Conservation (phyloP, 1,140 invertebrate genomes). For the Cotesia glomerata region DNA sequence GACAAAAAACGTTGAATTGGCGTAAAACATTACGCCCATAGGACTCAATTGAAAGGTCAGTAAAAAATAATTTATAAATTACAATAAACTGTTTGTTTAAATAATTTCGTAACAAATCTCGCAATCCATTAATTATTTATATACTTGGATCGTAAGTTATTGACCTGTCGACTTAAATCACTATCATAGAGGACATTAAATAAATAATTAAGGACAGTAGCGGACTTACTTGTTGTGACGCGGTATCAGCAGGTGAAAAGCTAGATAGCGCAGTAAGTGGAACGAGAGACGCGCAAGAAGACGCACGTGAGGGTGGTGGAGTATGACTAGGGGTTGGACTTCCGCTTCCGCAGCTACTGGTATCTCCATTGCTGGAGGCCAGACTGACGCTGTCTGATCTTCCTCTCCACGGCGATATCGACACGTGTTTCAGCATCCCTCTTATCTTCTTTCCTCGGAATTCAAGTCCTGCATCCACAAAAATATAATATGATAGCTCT, state of each 20-base stretch:
- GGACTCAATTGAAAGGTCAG: conserved; percentile 20
- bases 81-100: not conserved
- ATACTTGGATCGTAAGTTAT: too few relatives aligned
- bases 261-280: conserved; percentile 57
- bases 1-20: conserved; percentile 19
- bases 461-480: conserved; percentile 6
- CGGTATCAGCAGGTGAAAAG: conserved; percentile 52
- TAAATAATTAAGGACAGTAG: not conserved
- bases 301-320: conserved; percentile 59
- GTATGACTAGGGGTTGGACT: conserved; percentile 60
- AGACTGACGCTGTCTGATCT: conserved; percentile 82
- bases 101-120: not conserved
- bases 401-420: conserved; percentile 80
- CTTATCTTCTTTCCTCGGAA: not conserved
- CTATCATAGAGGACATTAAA: too few relatives aligned
- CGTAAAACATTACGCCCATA: conserved; percentile 21
- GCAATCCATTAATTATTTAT: too few relatives aligned
- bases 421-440: conserved; percentile 87
- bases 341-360: conserved; percentile 67
- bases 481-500: not conserved
- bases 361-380: conserved; percentile 73
- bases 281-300: conserved; percentile 58
- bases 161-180: too few relatives aligned
- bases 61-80: conserved; percentile 3
- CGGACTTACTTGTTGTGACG: conserved; percentile 54